Evolutionary conservation across 2,113 vertebrate genomes (phyloP).

Genomic region (Rhinogobius similis): DNA sequence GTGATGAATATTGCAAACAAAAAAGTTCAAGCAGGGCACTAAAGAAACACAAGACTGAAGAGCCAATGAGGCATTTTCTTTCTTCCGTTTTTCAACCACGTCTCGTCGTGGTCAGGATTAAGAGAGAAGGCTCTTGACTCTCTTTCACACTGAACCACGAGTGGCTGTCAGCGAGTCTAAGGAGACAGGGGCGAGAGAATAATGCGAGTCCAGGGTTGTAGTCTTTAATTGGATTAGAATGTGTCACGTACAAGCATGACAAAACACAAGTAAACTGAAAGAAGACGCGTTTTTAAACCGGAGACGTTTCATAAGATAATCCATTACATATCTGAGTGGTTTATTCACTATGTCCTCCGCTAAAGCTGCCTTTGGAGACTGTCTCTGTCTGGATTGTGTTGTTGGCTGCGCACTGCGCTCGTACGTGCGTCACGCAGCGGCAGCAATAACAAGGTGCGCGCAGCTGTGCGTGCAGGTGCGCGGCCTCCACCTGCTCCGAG

Average conservation of each 20-base stretch:
- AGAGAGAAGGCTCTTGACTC: slow-evolving; percentile 72
- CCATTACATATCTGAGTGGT: not conserved
- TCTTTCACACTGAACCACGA: slow-evolving; percentile 70
- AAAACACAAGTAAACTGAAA: slow-evolving; percentile 39
- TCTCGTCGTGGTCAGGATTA: slow-evolving; percentile 64
- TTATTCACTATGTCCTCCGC: slow-evolving; percentile 17
- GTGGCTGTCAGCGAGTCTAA: slow-evolving; percentile 70
- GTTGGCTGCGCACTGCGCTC: slow-evolving; percentile 49
- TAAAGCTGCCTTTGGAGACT: slow-evolving; percentile 25
- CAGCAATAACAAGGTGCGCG: slow-evolving; percentile 66
- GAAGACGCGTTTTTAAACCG: not conserved
- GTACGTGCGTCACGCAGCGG: slow-evolving; percentile 62
- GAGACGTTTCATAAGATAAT: not conserved
- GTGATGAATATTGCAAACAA: slow-evolving; percentile 39
- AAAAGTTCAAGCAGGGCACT: slow-evolving; percentile 48
- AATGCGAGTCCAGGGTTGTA: slow-evolving; percentile 71
- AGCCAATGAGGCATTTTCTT: slow-evolving; percentile 59
- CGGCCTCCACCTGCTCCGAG: slow-evolving; percentile 66
- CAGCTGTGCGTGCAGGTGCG: slow-evolving; percentile 63
- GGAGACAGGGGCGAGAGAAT: slow-evolving; percentile 60
- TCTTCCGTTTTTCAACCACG: slow-evolving; percentile 71
- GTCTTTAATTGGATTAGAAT: slow-evolving; percentile 83
- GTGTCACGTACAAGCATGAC: slow-evolving; percentile 69
- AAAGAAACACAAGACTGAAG: slow-evolving; percentile 57
- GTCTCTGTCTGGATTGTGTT: slow-evolving; percentile 44